Percentiles rank a stretch among this genome's conserved stretches.
phyloP scores from a whole-genome alignment of 2,888 invertebrate species.

The Dynastes tityus region DNA sequence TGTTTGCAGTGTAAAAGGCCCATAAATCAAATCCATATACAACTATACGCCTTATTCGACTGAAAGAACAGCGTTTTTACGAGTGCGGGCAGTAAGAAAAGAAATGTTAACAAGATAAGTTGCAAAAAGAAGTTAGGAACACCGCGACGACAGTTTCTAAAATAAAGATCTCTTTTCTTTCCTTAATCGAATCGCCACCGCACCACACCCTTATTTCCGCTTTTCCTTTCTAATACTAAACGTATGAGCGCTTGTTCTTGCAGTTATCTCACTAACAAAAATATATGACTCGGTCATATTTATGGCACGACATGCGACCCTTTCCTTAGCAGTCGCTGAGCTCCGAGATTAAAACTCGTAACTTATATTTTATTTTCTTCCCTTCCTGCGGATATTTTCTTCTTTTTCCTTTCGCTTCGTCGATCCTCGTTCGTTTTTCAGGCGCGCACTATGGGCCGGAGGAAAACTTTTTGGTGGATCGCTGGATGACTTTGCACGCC shows the following conservation, averaged over 20 bases:
- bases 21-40: slow-evolving; percentile 42
- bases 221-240: slow-evolving; percentile 49
- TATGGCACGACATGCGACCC: slow-evolving; percentile 64
- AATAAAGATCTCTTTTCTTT: neutral
- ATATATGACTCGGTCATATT: slow-evolving; percentile 67
- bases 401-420: slow-evolving; percentile 13
- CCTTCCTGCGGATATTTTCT: slow-evolving; percentile 25
- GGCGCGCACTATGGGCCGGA: slow-evolving; percentile 50
- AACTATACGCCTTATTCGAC: slow-evolving; percentile 16
- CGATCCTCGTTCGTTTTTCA: slow-evolving; percentile 21
- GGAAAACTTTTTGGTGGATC: slow-evolving; percentile 61
- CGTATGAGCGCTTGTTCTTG: slow-evolving; percentile 58
- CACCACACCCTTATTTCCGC: slow-evolving; percentile 56
- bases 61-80: slow-evolving; percentile 23
- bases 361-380: slow-evolving; percentile 70
- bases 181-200: slow-evolving; percentile 56
- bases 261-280: slow-evolving; percentile 67
- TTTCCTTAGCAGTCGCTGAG: slow-evolving; percentile 66
- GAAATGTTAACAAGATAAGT: slow-evolving; percentile 34
- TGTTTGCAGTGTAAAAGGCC: slow-evolving; percentile 28
- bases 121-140: neutral
- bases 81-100: slow-evolving; percentile 24
- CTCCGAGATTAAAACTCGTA: slow-evolving; percentile 71
- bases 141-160: neutral
- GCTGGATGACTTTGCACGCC: slow-evolving; percentile 43